phyloP scores from a whole-genome alignment of 2,797 vertebrate species.

The Vespertilio murinus region DNA sequence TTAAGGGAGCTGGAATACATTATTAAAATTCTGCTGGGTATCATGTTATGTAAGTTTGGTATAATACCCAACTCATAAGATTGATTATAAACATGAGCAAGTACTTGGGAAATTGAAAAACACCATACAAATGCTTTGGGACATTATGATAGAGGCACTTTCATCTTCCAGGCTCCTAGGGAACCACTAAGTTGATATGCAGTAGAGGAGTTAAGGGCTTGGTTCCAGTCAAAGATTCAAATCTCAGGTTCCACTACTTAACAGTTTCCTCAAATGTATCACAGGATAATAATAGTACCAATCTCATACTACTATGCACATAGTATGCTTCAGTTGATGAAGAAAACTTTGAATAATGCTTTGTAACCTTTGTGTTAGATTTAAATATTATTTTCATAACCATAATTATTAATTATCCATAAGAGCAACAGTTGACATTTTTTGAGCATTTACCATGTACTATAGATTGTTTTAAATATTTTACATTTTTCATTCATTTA shows the following conservation, averaged over 20 bases:
- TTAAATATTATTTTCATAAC: constrained; percentile 10
- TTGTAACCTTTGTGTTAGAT: background rate
- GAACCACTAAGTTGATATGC: background rate
- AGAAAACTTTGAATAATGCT: background rate
- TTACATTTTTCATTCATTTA: constrained; percentile 23
- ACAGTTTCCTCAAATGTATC: background rate
- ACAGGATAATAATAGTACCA: background rate
- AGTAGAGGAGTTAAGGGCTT: background rate
- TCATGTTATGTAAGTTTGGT: background rate
- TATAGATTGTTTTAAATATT: background rate
- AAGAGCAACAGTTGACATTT: background rate
- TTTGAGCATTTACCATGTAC: background rate
- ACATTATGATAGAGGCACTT: background rate
- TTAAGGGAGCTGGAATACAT: background rate
- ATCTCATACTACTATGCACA: background rate
- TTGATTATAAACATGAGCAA: background rate
- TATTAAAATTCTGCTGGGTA: background rate
- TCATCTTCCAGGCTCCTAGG: background rate
- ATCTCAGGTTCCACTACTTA: background rate
- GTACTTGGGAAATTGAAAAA: background rate
- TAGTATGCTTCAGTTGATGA: background rate
- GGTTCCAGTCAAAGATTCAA: background rate
- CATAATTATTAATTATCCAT: background rate
- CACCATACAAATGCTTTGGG: background rate
- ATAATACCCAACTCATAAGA: background rate